A percentile compares a stretch with the other conserved stretches of the same genome.
These are phyloP conservation scores for Ochropleura leucogaster DNA, from an alignment of 2,888 invertebrate species.

Conservation along the genomic window DNA sequence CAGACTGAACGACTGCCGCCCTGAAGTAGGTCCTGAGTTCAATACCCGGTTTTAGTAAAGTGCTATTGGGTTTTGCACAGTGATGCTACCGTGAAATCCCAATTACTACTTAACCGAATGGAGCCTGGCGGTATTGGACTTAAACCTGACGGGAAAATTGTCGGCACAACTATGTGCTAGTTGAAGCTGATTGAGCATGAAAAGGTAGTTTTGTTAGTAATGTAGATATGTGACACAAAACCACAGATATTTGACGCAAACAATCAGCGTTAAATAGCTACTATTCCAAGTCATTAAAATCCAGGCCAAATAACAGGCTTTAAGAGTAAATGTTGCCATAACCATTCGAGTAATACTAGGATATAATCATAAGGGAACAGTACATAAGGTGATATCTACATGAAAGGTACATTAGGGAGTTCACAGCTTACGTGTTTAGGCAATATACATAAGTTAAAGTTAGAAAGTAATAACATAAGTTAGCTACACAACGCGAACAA, in stretches of 20 bases:
- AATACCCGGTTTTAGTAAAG: too few relatives aligned
- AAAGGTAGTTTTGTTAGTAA: too few relatives aligned
- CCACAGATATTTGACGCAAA: not conserved
- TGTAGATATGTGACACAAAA: not conserved
- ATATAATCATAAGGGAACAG: conserved; percentile 11
- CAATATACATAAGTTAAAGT: conserved; percentile 40
- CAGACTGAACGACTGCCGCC: too few relatives aligned
- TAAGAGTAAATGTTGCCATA: not conserved
- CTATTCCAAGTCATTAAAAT: not conserved
- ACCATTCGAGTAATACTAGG: conserved; percentile 19
- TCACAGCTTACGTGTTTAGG: conserved; percentile 39
- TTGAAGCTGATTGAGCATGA: too few relatives aligned
- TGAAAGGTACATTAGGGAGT: conserved; percentile 40
- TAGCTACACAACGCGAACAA: conserved; percentile 35
- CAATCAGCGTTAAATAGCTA: not conserved
- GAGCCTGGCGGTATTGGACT: too few relatives aligned
- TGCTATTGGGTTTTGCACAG: too few relatives aligned
- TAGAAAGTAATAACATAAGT: conserved; percentile 57
- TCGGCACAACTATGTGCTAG: too few relatives aligned
- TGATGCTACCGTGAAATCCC: too few relatives aligned
- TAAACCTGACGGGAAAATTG: too few relatives aligned
- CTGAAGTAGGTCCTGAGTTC: too few relatives aligned
- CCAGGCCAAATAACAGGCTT: conserved; percentile 7
- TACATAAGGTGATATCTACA: conserved; percentile 26
- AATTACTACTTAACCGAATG: too few relatives aligned